A percentile compares a stretch with the other conserved stretches of the same genome.
Evolutionary conservation across 2,888 invertebrate genomes (phyloP).

Genomic region (Tipula lateralis): DNA sequence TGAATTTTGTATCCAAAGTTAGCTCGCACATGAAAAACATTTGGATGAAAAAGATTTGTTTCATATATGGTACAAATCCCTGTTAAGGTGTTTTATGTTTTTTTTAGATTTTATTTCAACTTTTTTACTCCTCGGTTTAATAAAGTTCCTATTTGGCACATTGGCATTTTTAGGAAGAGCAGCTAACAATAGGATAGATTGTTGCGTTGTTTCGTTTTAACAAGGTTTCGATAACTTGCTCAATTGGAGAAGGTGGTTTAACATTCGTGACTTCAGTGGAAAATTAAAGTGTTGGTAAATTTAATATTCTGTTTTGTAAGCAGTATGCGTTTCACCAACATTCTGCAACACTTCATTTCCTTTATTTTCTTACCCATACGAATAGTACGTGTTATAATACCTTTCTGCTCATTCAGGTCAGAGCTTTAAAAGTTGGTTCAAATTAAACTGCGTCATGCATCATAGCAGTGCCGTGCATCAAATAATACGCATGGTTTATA

Average conservation of each 20-base stretch:
- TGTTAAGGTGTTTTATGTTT: too few relatives aligned
- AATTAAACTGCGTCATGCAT: conserved; percentile 45
- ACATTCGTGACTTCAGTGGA: conserved; percentile 42
- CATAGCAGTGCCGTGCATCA: conserved; percentile 40
- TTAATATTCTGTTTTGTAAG: conserved; percentile 40
- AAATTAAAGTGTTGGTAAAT: conserved; percentile 45
- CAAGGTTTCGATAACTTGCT: conserved; percentile 39
- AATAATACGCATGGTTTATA: conserved; percentile 44
- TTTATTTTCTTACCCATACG: conserved; percentile 46
- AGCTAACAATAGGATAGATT: conserved; percentile 30
- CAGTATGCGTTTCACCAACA: conserved; percentile 40
- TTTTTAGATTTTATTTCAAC: conserved; percentile 45
- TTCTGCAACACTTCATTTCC: conserved; percentile 42
- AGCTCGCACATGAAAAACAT: too few relatives aligned
- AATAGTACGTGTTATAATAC: conserved; percentile 45
- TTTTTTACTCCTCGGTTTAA: conserved; percentile 45
- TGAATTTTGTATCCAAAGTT: too few relatives aligned
- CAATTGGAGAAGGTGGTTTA: conserved; percentile 42
- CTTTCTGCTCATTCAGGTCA: conserved; percentile 47
- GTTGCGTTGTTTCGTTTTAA: conserved; percentile 25
- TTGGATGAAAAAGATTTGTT: too few relatives aligned
- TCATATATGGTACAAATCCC: too few relatives aligned
- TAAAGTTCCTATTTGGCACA: conserved; percentile 42
- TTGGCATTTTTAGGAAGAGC: conserved; percentile 32
- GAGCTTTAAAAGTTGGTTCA: conserved; percentile 45